Percentiles rank a stretch among this genome's conserved stretches.
Conservation (phyloP, 2,797 vertebrate genomes). For the Poecile montanus region DNA sequence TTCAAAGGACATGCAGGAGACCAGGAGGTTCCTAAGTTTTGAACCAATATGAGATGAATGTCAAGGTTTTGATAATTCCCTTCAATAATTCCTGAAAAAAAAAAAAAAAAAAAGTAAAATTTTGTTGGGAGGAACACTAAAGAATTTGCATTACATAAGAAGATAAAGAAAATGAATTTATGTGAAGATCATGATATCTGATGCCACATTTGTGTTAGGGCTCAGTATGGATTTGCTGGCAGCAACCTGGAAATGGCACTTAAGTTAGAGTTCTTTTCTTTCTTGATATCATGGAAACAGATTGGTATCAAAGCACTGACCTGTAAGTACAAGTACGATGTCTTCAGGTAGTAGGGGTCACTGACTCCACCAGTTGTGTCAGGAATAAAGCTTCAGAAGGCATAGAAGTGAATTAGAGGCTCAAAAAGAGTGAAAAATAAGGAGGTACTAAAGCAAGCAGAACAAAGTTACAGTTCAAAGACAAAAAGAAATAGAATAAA, state of each 20-base stretch:
- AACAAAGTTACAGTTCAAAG: slow-evolving; percentile 2
- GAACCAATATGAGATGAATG: background rate
- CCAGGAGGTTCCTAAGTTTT: background rate
- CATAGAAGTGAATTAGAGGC: background rate
- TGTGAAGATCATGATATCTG: background rate
- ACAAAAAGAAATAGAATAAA: background rate
- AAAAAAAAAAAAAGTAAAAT: background rate
- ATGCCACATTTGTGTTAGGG: background rate
- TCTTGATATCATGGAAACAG: background rate
- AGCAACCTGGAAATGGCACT: background rate
- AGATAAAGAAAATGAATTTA: background rate
- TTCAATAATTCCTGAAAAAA: background rate
- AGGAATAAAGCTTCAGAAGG: background rate
- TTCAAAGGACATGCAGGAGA: background rate
- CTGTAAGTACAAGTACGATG: background rate
- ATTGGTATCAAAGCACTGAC: background rate
- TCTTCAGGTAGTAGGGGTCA: background rate
- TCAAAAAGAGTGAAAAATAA: background rate
- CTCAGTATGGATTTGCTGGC: background rate
- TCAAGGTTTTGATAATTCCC: background rate
- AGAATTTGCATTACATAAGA: background rate
- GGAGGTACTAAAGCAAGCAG: background rate
- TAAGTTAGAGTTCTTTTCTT: background rate
- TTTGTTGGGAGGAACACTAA: background rate
- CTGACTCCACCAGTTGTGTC: background rate